Base-by-base conservation (phyloP, 1,140 invertebrate genomes). In the Bombus ignitus region DNA sequence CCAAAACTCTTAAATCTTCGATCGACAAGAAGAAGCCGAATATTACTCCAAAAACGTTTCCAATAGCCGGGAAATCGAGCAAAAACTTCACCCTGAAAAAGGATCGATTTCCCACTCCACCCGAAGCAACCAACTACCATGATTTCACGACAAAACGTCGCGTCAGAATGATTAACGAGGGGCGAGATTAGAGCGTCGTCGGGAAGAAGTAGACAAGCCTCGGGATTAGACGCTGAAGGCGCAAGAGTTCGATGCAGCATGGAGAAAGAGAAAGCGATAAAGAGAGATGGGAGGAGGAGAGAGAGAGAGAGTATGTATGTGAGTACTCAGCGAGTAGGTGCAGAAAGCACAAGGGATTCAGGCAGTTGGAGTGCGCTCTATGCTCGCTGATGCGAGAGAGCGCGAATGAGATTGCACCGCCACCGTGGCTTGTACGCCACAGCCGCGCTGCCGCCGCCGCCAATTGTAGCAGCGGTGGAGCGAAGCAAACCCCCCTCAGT, bases 401-500 rank as follows among this genome's bases (percentile, higher is more conserved):
- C 90, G 92, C 90, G 93, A 94, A 93, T 91, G 93, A 94, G 91
- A 94, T 94, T 93, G 93, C 93, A 91, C 86, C 89, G 89, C 82
- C 47, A 53, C 47, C 85, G 88, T 83, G 86, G 90, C 87, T 88
- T 91, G 86, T 82, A 80, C 87, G 74, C 79, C 83, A 86, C 87
- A 66, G 44, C 42, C 66, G 75, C 66, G 47, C 47, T 15, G 44
- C 44, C 47, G 81, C 89, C 78, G 72, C 89, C 81, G 86, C 89
- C 93, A 92, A 93, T 93, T 92, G 92, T 94, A 91, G 88, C 89
- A 77, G 78, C 74, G 72, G 72, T 79, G 76, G 75, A 83, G 88
- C 88, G 85, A 88, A 76, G 71, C 73, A 39, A 44, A 18, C 72
- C 35, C 81, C 80, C 66, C 70, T 66, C 66, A n/a, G 47, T 62